Conservation (phyloP, 2,888 invertebrate species). For the Cistogaster globosa region DNA sequence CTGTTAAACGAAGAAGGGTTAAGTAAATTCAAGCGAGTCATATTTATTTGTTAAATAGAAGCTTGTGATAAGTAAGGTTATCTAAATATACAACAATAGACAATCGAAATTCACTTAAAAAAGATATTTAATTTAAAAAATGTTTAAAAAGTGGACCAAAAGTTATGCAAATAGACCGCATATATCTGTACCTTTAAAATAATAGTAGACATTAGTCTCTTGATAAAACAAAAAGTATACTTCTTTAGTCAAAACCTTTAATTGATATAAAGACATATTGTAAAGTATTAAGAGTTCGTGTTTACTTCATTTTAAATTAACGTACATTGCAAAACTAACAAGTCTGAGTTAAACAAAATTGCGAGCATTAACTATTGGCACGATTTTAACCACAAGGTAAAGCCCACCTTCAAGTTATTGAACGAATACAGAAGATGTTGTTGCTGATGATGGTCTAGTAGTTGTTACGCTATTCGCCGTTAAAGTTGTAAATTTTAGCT, state of each 20-base stretch:
- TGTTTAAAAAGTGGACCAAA: no score
- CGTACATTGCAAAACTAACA: slow-evolving; percentile 20
- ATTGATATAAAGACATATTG: not conserved
- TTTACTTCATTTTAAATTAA: not conserved
- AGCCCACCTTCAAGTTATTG: slow-evolving; percentile 60
- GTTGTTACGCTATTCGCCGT: slow-evolving; percentile 21
- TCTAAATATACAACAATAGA: no score
- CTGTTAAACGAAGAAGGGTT: no score
- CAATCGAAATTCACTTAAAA: not conserved
- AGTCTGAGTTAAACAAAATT: slow-evolving; percentile 48
- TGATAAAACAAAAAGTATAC: no score
- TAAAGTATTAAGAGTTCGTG: not conserved
- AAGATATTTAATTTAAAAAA: no score
- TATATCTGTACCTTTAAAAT: no score
- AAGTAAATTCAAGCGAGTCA: no score
- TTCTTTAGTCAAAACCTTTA: not conserved
- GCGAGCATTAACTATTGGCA: slow-evolving; percentile 59
- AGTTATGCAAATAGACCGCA: no score
- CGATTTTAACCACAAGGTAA: slow-evolving; percentile 67
- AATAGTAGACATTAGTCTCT: no score
- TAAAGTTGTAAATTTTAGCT: slow-evolving; percentile 46
- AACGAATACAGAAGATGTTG: slow-evolving; percentile 32
- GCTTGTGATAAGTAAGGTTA: no score
- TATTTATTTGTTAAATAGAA: no score
- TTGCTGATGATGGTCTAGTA: slow-evolving; percentile 7